A percentile compares a stretch with the other conserved stretches of the same genome.
Conservation (phyloP, 1,140 invertebrate genomes). For the Dreissena polymorpha region DNA sequence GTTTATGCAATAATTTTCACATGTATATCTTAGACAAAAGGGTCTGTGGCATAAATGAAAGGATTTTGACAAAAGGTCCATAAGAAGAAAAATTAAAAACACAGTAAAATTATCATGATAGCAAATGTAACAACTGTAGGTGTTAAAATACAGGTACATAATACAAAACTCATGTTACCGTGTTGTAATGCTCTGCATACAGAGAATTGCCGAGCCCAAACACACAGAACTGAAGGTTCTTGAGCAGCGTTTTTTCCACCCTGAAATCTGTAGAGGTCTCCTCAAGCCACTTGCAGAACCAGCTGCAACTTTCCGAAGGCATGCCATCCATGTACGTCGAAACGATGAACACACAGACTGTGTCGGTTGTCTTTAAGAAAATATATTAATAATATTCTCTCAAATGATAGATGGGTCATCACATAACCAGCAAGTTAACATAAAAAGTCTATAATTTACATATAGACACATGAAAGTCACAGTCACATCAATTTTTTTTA, state of each 20-base stretch:
- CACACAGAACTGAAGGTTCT: conserved; percentile 81
- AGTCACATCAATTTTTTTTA: neutral
- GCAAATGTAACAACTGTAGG: too few species aligned
- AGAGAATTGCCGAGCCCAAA: conserved; percentile 84
- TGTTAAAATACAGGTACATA: too few species aligned
- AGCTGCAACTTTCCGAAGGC: conserved; percentile 80
- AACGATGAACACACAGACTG: conserved; percentile 80
- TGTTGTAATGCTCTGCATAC: conserved; percentile 82
- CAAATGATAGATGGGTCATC: neutral
- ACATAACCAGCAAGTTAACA: neutral
- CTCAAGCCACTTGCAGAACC: conserved; percentile 83
- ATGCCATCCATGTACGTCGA: conserved; percentile 83
- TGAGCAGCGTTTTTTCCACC: conserved; percentile 81
- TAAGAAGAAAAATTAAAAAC: too few species aligned
- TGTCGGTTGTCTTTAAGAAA: conserved; percentile 59
- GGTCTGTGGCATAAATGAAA: too few species aligned
- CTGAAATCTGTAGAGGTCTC: conserved; percentile 83
- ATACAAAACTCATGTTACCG: conserved; percentile 71
- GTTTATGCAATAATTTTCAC: too few species aligned
- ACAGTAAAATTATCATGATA: too few species aligned
- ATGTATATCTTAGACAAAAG: too few species aligned
- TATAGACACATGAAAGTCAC: neutral
- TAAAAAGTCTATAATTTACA: neutral
- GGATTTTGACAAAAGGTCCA: too few species aligned
- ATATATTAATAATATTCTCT: conserved; percentile 9